Base-by-base conservation (phyloP, 1,140 invertebrate species). In the Maconellicoccus hirsutus region DNA sequence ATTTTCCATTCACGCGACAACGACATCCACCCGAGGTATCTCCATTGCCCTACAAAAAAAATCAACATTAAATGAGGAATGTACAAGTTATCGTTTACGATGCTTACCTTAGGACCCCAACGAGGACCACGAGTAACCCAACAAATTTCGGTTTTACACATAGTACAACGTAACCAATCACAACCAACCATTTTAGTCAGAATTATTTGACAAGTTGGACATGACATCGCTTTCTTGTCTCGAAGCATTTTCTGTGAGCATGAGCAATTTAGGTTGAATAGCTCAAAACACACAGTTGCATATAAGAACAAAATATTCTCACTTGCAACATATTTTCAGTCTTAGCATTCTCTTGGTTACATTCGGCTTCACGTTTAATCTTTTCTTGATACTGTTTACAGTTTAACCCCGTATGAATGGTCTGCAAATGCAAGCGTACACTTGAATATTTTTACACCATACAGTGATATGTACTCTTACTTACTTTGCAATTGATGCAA, bases 111-210 rank as follows among this genome's bases (percentile, higher is more conserved):
- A 7, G 91, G 90, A 0, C 93, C 93, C 93, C 93, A 96, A 73
- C 93, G 83, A 1, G 89, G 87, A 27, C 91, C 90, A 77, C 87
- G 86, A 0, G 93, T 96, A 6, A 94, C 91, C 94, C 94, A 96
- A 78, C 94, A 97, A 59, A 96, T 94, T 81, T 96, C 93, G 16
- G 90, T 94, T 80, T 93, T 91, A 79, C 94, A 97, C 80, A 94
- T 92, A 0, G 91, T 90, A 79, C 94, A 97, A 66, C 89, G 85
- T 27, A 97, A 81, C 93, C 93, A 96, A 80, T 96, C 93, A 83
- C 94, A 97, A 23, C 94, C 94, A 87, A 90, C 93, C 82, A 94
- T 94, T 78, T 96, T 95, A 81, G 92, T 90, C 0, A 96, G 81
- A 14, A 96, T 85, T 21, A 93, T 86, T 3, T 79, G 72, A 59